Conservation (phyloP, 2,888 invertebrate species). For the Cheilosia scutellata region DNA sequence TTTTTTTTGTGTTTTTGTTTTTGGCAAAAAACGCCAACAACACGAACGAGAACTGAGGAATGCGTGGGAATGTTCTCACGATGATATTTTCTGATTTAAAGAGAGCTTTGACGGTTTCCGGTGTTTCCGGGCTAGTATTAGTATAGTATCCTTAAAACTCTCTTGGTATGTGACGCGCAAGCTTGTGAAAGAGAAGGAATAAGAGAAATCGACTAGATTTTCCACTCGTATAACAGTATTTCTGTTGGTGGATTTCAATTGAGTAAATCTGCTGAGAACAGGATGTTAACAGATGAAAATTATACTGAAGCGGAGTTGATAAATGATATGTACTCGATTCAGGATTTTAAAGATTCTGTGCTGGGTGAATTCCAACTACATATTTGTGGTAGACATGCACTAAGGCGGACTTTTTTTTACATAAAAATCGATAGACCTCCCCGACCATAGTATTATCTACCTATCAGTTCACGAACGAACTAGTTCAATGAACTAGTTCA, state of each 20-base stretch:
- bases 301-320: neutral
- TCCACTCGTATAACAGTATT: neutral
- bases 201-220: neutral
- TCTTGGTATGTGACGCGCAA: neutral
- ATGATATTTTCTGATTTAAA: neutral
- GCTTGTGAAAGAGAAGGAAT: neutral
- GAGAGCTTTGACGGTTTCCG: neutral
- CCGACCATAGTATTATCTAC: too few relatives aligned
- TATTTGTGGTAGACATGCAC: too few relatives aligned
- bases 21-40: neutral
- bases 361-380: too few relatives aligned
- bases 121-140: neutral
- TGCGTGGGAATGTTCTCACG: neutral
- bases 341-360: too few relatives aligned
- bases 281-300: neutral
- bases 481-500: too few relatives aligned
- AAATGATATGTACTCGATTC: too few relatives aligned
- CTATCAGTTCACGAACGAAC: too few relatives aligned
- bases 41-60: neutral
- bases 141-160: neutral
- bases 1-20: constrained; percentile 14
- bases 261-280: neutral
- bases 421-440: too few relatives aligned
- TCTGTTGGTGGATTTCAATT: neutral
- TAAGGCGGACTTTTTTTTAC: too few relatives aligned